Conservation (phyloP, 1,140 invertebrate species). For the Bursaphelenchus mucronatus region DNA sequence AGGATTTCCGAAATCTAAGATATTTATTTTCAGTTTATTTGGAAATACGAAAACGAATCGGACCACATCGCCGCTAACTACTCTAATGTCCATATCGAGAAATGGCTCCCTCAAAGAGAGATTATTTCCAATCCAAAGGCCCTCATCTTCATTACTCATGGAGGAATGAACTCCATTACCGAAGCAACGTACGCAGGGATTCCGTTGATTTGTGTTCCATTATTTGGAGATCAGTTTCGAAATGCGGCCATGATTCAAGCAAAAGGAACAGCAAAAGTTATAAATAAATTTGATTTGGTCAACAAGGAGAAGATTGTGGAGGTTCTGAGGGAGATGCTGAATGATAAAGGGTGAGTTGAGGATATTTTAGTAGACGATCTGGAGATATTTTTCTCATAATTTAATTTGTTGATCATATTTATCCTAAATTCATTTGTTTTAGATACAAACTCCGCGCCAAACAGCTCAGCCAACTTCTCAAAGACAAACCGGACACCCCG, state of each 20-base stretch:
- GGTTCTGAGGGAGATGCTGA: not conserved
- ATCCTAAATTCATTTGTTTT: not conserved
- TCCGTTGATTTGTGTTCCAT: not conserved
- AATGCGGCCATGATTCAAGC: conserved; percentile 9
- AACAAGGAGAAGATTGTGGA: not conserved
- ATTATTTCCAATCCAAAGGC: conserved; percentile 1
- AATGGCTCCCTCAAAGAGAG: conserved; percentile 2
- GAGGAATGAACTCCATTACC: conserved; percentile 11
- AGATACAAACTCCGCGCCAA: conserved; percentile 8
- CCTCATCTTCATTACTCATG: conserved; percentile 9
- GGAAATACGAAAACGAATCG: conserved; percentile 28
- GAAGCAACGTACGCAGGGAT: conserved; percentile 10
- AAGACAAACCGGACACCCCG: not conserved
- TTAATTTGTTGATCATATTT: too few species aligned
- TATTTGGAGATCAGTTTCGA: conserved; percentile 16
- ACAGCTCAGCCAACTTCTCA: not conserved
- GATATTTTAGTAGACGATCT: not conserved
- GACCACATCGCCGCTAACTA: conserved; percentile 10
- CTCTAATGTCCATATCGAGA: conserved; percentile 11
- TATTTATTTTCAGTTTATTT: conserved; percentile 15
- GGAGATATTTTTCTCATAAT: too few species aligned
- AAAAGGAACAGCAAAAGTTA: conserved; percentile 4
- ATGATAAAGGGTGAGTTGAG: not conserved
- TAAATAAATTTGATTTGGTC: conserved; percentile 9
- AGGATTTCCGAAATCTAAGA: too few species aligned